Evolutionary conservation across 2,888 invertebrate species (phyloP), one percentile per base, ranked within the genome.

Genomic region (Aelia acuminata): DNA sequence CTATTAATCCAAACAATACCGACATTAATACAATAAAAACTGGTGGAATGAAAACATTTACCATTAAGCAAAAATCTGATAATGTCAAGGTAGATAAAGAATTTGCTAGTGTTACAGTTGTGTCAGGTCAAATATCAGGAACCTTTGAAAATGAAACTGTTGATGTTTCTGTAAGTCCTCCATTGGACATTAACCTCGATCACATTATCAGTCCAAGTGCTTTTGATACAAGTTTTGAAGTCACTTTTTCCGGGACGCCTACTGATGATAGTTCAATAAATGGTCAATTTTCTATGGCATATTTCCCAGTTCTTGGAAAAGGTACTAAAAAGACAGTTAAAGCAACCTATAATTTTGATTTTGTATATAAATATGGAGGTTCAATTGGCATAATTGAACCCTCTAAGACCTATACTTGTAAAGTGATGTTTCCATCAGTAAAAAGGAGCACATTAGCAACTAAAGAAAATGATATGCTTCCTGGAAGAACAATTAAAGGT

Each of bases 381-480:
- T 88, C 87, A 26, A 87, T 90, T 26, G 87, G 70, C 20, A 89
- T 89, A 22, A 86, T 90, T 43, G 87, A 88, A 35, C 89, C 89
- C 80, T 89, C 89, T 39, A 90, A 89, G 84, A 89, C 89, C 3
- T 90, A 90, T 63, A 88, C 89, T 22, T 90, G 90, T 53, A 90
- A 90, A 75, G 88, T 89, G 13, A n/a, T 90, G 35, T 89, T 89
- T 43, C 31, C 84, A 22, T 57, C 75, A 13, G 75, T 50, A 43
- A 84, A 70, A 49, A 50, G 47, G 49, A 43, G 80, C n/a, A 22
- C 80, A 22, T 22, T n/a, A n/a, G 10, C n/a, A 43, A 43, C 20
- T 80, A n/a, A 80, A 53, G 50, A 35, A 3, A 49, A 49, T 49
- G 31, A 39, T 86, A 50, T 89, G 18, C 31, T 88, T 80, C 85